phyloP scores from a whole-genome alignment of 2,113 vertebrate species.

The Polypterus senegalus region DNA sequence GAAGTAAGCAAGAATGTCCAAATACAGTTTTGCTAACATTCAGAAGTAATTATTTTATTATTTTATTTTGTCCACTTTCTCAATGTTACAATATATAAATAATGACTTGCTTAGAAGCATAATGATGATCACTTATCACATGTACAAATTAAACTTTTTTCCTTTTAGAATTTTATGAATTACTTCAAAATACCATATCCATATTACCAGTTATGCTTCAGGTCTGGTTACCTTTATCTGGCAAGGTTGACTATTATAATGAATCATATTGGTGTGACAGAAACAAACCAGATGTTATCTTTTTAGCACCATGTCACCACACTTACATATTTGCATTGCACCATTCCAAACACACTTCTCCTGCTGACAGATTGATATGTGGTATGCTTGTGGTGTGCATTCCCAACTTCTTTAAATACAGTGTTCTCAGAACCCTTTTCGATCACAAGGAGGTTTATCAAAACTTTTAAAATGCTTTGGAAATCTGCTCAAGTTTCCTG shows the following conservation, averaged over 20 bases:
- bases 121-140: no score
- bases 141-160: no score
- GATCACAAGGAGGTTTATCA: not conserved
- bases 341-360: conserved; percentile 37
- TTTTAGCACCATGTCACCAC: conserved; percentile 30
- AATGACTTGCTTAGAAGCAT: no score
- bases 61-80: no score
- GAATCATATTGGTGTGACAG: conserved; percentile 24
- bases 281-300: conserved; percentile 34
- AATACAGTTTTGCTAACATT: no score
- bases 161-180: no score
- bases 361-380: conserved; percentile 43
- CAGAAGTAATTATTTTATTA: no score
- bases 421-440: not conserved
- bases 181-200: no score
- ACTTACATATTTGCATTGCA: conserved; percentile 22
- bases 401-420: conserved; percentile 25
- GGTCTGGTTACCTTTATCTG: no score
- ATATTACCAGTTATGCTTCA: no score
- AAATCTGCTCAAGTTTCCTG: not conserved
- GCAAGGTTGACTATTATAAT: not conserved
- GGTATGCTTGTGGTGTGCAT: conserved; percentile 31
- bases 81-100: no score
- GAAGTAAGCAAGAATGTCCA: no score
- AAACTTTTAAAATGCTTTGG: not conserved